Evolutionary conservation across 2,888 invertebrate species (phyloP).

Genomic region (Coenonympha glycerion): DNA sequence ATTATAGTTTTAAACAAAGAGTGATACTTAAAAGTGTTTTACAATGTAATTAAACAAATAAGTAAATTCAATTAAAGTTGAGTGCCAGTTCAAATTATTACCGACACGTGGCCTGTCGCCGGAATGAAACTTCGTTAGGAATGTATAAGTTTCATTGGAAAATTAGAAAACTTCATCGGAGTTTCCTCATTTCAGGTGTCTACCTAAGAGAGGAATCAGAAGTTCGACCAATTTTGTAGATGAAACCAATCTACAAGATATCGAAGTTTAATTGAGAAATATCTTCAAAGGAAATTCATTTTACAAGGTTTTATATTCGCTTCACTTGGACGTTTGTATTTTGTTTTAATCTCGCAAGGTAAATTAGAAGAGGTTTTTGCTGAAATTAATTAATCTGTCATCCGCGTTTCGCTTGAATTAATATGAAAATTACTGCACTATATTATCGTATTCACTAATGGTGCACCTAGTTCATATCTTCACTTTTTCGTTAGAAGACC

Average conservation of each 20-base stretch:
- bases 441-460: no score
- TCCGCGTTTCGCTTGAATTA: no score
- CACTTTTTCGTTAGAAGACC: no score
- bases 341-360: not conserved
- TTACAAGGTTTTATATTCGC: not conserved
- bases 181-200: constrained; percentile 48
- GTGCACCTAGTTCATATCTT: no score
- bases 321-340: not conserved
- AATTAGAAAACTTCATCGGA: constrained; percentile 63
- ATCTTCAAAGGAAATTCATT: not conserved
- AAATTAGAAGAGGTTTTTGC: no score
- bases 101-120: constrained; percentile 25
- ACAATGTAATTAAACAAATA: not conserved
- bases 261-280: constrained; percentile 7
- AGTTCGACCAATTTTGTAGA: constrained; percentile 57
- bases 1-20: no score
- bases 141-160: constrained; percentile 64
- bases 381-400: no score
- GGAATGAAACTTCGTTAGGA: constrained; percentile 38
- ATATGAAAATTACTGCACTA: no score
- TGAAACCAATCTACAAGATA: constrained; percentile 38
- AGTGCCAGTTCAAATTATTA: constrained; percentile 24
- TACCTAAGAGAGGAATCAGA: constrained; percentile 39
- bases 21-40: no score
- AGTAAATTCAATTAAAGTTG: constrained; percentile 12